phyloP scores from a whole-genome alignment of 2,888 invertebrate genomes.

The Marronus borbonicus region DNA sequence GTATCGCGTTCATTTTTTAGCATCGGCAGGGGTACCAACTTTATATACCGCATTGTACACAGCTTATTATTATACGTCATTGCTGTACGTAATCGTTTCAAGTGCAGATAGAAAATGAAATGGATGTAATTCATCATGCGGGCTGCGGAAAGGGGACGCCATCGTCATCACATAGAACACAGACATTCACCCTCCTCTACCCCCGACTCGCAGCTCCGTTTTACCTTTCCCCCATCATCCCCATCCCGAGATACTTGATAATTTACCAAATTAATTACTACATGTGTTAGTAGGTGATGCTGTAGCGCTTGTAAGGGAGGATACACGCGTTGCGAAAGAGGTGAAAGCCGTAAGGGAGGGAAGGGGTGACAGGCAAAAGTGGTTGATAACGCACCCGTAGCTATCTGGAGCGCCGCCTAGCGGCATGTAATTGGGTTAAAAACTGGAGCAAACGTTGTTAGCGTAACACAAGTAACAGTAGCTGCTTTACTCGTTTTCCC shows the following conservation, averaged over 20 bases:
- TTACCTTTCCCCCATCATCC: no score
- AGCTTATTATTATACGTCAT: no score
- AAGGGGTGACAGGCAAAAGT: not conserved
- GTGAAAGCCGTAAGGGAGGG: not conserved
- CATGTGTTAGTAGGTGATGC: constrained; percentile 16
- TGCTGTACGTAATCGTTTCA: not conserved
- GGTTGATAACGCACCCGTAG: constrained; percentile 11
- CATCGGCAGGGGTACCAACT: no score
- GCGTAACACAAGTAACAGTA: not conserved
- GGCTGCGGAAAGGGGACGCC: not conserved
- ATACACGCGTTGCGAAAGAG: not conserved
- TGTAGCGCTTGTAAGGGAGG: not conserved
- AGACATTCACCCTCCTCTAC: not conserved
- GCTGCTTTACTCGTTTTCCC: no score
- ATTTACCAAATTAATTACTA: constrained; percentile 42
- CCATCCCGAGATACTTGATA: constrained; percentile 12
- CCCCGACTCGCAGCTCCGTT: no score
- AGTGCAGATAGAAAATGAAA: constrained; percentile 22
- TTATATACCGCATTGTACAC: no score
- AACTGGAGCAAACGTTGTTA: constrained; percentile 22
- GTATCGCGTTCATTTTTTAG: no score
- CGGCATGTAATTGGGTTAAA: constrained; percentile 12
- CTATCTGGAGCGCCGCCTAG: no score
- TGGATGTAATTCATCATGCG: constrained; percentile 41
- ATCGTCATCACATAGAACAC: not conserved